Evolutionary conservation across 2,888 invertebrate species (phyloP).

Genomic region (Deilephila elpenor): DNA sequence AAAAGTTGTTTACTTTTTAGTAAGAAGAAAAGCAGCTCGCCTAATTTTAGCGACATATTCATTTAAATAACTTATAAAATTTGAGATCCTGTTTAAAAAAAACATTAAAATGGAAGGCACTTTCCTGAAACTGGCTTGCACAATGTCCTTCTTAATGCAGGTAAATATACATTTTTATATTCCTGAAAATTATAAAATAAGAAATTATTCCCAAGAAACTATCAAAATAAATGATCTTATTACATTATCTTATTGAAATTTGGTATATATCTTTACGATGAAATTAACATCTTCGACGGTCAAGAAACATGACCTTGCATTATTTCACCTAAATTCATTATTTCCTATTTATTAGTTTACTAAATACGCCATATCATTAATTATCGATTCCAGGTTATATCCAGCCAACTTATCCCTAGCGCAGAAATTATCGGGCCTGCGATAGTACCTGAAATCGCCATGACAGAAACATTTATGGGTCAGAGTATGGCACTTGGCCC

Average conservation of each 20-base stretch:
- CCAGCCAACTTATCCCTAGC: conserved; percentile 14
- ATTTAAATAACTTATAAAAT: background rate
- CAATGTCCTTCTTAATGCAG: conserved; percentile 6
- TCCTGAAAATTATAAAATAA: background rate
- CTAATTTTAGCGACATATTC: background rate
- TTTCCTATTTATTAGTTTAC: too few species aligned
- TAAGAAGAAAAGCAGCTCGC: background rate
- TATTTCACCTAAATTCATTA: too few species aligned
- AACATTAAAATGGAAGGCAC: background rate
- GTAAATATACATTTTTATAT: background rate
- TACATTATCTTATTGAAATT: too few species aligned
- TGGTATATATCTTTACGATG: too few species aligned
- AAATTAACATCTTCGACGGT: too few species aligned
- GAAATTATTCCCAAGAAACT: too few species aligned
- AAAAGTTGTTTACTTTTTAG: background rate
- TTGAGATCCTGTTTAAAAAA: background rate
- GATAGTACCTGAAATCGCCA: conserved; percentile 11
- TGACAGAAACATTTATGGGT: conserved; percentile 21
- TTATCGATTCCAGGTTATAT: conserved; percentile 19
- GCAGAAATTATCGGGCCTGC: conserved; percentile 2
- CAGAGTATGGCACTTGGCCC: conserved; percentile 7
- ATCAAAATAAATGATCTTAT: too few species aligned
- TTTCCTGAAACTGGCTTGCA: background rate
- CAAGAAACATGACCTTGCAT: too few species aligned
- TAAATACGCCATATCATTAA: too few species aligned